Conservation (phyloP, 2,797 vertebrate species). For the Sylvilagus floridanus region DNA sequence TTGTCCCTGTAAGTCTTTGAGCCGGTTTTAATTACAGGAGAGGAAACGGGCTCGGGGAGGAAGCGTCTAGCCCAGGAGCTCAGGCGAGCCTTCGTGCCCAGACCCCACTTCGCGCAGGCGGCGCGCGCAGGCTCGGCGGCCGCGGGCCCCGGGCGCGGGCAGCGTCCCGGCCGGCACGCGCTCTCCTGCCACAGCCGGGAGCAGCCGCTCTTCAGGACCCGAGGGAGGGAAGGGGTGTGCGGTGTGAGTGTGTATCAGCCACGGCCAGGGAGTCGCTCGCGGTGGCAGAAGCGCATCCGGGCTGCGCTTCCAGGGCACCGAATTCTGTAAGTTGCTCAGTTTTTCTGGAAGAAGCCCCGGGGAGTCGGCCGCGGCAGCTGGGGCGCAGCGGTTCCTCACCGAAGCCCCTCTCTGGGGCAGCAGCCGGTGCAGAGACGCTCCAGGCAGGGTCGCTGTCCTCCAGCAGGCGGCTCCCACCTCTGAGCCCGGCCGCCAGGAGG, state of each 20-base stretch:
- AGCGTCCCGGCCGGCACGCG: neutral
- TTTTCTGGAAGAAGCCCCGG: constrained; percentile 27
- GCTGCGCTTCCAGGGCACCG: neutral
- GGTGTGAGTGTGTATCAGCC: neutral
- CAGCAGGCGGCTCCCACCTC: constrained; percentile 37
- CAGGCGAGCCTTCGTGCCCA: neutral
- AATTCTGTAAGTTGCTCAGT: constrained; percentile 20
- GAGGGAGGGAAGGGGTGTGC: too few relatives aligned
- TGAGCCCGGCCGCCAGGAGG: neutral
- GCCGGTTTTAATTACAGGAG: neutral
- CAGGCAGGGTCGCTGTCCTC: neutral
- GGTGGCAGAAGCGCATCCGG: neutral
- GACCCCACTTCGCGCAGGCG: too few relatives aligned
- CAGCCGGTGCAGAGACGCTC: neutral
- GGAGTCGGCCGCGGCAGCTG: neutral
- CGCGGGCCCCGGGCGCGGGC: neutral
- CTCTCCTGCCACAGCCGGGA: too few relatives aligned
- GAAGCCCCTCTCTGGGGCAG: neutral
- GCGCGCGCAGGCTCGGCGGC: neutral
- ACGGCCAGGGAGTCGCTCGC: neutral
- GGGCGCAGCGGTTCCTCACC: neutral
- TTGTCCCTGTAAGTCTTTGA: neutral
- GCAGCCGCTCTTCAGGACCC: neutral
- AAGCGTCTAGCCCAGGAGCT: too few relatives aligned
- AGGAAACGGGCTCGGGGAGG: neutral